Evolutionary conservation across 2,888 invertebrate species (phyloP).

Genomic region (Pelosia muscerda): DNA sequence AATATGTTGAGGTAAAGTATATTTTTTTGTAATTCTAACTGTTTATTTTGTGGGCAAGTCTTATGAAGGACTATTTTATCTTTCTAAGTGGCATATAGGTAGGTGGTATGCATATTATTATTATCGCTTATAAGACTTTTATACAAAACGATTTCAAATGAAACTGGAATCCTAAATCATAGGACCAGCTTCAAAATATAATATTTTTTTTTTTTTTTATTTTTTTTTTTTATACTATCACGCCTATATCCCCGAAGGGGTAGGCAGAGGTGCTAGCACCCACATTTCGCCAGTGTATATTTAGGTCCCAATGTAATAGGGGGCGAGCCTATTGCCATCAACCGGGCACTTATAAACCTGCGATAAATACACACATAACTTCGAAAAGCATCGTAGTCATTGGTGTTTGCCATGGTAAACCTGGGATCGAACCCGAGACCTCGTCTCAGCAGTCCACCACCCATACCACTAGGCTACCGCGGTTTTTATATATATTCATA

Average conservation of each 20-base stretch:
- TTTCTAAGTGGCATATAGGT: neutral
- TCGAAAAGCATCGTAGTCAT: too few species aligned
- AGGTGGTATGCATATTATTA: neutral
- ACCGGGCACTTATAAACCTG: too few species aligned
- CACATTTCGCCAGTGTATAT: neutral
- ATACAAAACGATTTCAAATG: neutral
- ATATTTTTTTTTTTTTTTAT: too few species aligned
- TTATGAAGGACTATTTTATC: neutral
- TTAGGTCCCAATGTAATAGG: too few species aligned
- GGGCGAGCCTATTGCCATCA: too few species aligned
- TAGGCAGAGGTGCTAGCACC: neutral
- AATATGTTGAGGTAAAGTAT: conserved; percentile 33
- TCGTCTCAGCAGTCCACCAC: too few species aligned
- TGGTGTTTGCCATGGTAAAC: too few species aligned
- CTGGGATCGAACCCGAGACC: too few species aligned
- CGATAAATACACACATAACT: too few species aligned
- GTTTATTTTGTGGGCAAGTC: neutral
- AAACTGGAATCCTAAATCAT: neutral
- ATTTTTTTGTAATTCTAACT: conserved; percentile 20
- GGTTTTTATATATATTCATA: neutral
- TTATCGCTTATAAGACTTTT: too few species aligned
- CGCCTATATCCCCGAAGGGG: neutral
- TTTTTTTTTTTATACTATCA: too few species aligned
- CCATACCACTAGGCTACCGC: too few species aligned
- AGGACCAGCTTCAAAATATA: neutral